phyloP scores from a whole-genome alignment of 2,888 invertebrate species.

The Agrochola litura region DNA sequence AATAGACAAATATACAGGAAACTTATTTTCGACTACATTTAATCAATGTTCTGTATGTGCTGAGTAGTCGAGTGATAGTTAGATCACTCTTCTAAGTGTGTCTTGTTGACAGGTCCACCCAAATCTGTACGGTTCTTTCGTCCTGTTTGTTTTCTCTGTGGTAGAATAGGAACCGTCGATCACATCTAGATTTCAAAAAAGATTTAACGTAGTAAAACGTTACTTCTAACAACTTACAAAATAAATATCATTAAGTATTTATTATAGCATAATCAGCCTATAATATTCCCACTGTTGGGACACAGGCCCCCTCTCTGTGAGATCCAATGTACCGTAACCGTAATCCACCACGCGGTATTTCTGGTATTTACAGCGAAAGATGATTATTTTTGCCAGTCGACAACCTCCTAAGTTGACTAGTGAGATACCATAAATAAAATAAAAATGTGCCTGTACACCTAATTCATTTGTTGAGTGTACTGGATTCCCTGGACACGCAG shows the following conservation, averaged over 20 bases:
- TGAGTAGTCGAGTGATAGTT: not conserved
- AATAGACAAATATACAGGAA: too few relatives aligned
- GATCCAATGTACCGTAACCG: too few relatives aligned
- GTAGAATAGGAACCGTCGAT: not conserved
- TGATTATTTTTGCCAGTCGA: not conserved
- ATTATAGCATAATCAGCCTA: not conserved
- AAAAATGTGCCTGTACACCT: not conserved
- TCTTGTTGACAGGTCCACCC: not conserved
- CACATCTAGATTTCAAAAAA: too few relatives aligned
- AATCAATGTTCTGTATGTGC: not conserved
- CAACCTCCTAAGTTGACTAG: not conserved
- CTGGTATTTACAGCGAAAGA: not conserved
- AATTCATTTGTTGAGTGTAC: conserved; percentile 15
- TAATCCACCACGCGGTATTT: not conserved
- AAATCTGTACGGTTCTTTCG: conserved; percentile 1
- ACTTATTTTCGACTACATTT: conserved; percentile 5
- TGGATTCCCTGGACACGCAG: conserved; percentile 52
- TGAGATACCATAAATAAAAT: not conserved
- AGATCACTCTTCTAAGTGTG: not conserved
- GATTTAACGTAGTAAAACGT: not conserved
- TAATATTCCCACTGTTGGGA: not conserved
- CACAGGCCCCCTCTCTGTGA: not conserved
- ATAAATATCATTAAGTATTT: not conserved
- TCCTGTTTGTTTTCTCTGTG: not conserved
- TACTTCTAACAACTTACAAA: not conserved